Conservation (phyloP, 2,797 vertebrate species). For the Coreius guichenoti region DNA sequence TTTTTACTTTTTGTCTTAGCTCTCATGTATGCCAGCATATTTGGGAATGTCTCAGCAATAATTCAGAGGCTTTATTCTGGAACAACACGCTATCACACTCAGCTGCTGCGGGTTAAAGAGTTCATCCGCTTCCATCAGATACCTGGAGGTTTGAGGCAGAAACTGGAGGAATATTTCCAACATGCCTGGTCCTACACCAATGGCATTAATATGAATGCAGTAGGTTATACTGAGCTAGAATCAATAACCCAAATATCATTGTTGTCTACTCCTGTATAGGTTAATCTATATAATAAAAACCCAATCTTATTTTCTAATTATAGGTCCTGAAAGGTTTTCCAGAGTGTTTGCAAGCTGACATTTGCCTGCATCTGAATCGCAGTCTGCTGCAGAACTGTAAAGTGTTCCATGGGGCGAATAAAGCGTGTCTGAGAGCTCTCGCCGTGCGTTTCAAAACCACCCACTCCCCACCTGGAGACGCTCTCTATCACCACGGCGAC, state of each 20-base stretch:
- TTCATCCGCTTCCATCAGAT: conserved; percentile 99
- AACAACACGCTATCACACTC: conserved; percentile 94
- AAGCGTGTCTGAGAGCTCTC: conserved; percentile 90
- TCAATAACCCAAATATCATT: background rate
- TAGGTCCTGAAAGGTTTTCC: conserved; percentile 98
- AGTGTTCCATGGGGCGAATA: conserved; percentile 91
- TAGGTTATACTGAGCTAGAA: conserved; percentile 69
- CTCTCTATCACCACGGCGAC: conserved; percentile 91
- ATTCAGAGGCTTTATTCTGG: conserved; percentile 96
- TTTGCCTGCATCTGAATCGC: conserved; percentile 95
- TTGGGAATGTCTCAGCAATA: conserved; percentile 97
- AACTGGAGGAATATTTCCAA: conserved; percentile 96
- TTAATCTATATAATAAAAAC: background rate
- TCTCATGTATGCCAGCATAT: conserved; percentile 98
- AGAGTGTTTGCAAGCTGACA: conserved; percentile 94
- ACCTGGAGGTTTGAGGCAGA: conserved; percentile 88
- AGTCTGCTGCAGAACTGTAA: conserved; percentile 91
- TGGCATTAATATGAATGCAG: conserved; percentile 96
- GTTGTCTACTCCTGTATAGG: background rate
- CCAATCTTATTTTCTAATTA: background rate
- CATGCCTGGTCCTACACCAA: conserved; percentile 99
- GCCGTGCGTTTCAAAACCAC: conserved; percentile 92
- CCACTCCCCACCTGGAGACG: conserved; percentile 91
- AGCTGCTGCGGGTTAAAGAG: conserved; percentile 95
- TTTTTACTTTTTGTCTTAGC: conserved; percentile 75